Evolutionary conservation across 30 jellyfish, hydroid and myxozoan species (phyloP).

Genomic region (Hydra vulgaris): DNA sequence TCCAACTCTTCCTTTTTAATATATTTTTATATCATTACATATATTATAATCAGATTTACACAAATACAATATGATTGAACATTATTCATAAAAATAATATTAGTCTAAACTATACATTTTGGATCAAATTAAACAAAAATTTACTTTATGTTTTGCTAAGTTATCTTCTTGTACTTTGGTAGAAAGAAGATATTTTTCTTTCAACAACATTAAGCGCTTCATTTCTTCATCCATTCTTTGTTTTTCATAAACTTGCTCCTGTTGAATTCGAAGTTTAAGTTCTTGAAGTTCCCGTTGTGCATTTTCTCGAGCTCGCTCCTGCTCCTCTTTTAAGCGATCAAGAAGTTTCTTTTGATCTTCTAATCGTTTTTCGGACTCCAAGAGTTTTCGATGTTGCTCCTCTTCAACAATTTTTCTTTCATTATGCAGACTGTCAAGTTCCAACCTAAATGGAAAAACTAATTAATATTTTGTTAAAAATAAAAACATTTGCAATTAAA

Average conservation of each 20-base stretch:
- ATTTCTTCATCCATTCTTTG: constrained; percentile 61
- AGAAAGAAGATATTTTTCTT: constrained; percentile 64
- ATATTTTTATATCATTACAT: too few species aligned
- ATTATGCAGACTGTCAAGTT: constrained; percentile 49
- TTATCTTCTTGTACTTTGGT: constrained; percentile 46
- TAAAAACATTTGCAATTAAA: too few species aligned
- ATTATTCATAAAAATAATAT: too few species aligned
- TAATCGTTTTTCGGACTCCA: constrained; percentile 54
- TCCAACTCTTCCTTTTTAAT: constrained; percentile 57
- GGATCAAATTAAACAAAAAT: not conserved
- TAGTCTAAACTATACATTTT: too few species aligned
- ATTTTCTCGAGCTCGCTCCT: constrained; percentile 53
- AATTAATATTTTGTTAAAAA: not conserved
- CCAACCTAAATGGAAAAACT: constrained; percentile 26
- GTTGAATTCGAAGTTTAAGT: constrained; percentile 50
- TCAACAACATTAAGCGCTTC: constrained; percentile 39
- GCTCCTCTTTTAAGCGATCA: constrained; percentile 57
- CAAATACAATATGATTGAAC: too few species aligned
- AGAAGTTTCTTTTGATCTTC: constrained; percentile 49
- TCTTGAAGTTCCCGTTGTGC: constrained; percentile 63
- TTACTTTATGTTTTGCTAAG: constrained; percentile 40
- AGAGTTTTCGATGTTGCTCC: constrained; percentile 44
- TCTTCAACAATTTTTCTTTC: constrained; percentile 58
- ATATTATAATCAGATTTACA: too few species aligned
- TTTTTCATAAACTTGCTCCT: constrained; percentile 65